phyloP scores from a whole-genome alignment of 2,113 vertebrate genomes.

The Actenoides lindsayi region DNA sequence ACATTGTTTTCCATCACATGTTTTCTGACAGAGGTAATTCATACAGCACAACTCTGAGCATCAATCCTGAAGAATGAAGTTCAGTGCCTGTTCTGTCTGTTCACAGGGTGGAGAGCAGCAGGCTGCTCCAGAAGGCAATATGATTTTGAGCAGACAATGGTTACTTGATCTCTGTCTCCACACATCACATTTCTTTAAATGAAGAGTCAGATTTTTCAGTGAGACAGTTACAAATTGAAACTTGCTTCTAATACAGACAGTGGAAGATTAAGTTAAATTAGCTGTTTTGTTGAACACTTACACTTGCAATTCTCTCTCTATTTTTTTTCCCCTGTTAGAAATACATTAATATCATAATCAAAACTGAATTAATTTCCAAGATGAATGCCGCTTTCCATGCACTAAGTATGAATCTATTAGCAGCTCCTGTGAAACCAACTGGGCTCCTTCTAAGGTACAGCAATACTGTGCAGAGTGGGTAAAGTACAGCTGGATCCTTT shows the following conservation, averaged over 20 bases:
- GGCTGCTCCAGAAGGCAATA: neutral
- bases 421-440: neutral
- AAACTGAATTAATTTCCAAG: constrained; percentile 29
- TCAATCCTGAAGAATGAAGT: neutral
- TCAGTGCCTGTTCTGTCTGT: neutral
- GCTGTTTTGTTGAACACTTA: constrained; percentile 13
- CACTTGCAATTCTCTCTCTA: neutral
- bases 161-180: neutral
- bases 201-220: neutral
- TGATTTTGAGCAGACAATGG: neutral
- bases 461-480: neutral
- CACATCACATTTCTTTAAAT: neutral
- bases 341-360: constrained; percentile 29
- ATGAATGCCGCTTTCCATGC: neutral
- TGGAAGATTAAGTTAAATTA: constrained; percentile 27
- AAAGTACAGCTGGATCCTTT: neutral
- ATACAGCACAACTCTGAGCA: neutral
- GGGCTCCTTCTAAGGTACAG: neutral
- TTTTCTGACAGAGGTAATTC: neutral
- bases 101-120: neutral
- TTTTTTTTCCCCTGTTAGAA: neutral
- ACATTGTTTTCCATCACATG: neutral
- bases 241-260: neutral
- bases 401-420: neutral
- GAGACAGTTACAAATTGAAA: constrained; percentile 10